Evolutionary conservation across 2,113 vertebrate genomes (phyloP).

Genomic region (Melanotaenia duboulayi): DNA sequence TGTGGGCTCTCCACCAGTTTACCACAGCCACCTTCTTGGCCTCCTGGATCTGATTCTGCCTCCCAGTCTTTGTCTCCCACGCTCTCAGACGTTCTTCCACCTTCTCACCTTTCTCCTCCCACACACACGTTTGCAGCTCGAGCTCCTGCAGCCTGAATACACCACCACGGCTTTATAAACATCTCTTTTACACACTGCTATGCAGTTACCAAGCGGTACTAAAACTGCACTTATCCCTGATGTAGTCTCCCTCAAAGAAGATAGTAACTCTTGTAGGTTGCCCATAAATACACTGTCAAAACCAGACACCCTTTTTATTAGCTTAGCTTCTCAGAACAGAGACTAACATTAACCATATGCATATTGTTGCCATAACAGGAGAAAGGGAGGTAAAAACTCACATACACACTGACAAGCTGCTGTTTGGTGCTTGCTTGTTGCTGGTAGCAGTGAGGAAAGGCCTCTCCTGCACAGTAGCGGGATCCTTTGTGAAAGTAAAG

Average conservation of each 20-base stretch:
- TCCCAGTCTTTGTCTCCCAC: slow-evolving; percentile 60
- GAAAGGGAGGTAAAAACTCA: slow-evolving; percentile 65
- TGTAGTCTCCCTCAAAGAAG: slow-evolving; percentile 37
- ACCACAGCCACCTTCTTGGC: slow-evolving; percentile 70
- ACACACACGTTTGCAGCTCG: slow-evolving; percentile 70
- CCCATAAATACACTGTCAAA: slow-evolving; percentile 62
- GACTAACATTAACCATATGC: slow-evolving; percentile 57
- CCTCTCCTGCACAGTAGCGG: slow-evolving; percentile 62
- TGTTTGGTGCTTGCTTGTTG: slow-evolving; percentile 77
- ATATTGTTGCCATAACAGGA: slow-evolving; percentile 73
- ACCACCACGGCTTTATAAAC: slow-evolving; percentile 72
- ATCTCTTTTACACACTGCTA: slow-evolving; percentile 60
- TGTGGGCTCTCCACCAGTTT: slow-evolving; percentile 75
- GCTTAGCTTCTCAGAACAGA: slow-evolving; percentile 55
- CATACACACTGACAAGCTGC: slow-evolving; percentile 82
- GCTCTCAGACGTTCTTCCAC: slow-evolving; percentile 67
- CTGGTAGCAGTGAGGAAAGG: slow-evolving; percentile 64
- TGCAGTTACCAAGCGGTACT: slow-evolving; percentile 65
- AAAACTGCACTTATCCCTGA: slow-evolving; percentile 76
- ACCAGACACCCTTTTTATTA: slow-evolving; percentile 70
- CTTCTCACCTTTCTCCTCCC: slow-evolving; percentile 76
- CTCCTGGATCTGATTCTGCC: slow-evolving; percentile 53
- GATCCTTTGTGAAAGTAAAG: slow-evolving; percentile 58
- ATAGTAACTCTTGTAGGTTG: slow-evolving; percentile 48
- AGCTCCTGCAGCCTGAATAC: slow-evolving; percentile 81